Percentiles rank a stretch among this genome's conserved stretches.
phyloP scores from a whole-genome alignment of 2,797 vertebrate genomes.

The Coccyzus lansbergi region DNA sequence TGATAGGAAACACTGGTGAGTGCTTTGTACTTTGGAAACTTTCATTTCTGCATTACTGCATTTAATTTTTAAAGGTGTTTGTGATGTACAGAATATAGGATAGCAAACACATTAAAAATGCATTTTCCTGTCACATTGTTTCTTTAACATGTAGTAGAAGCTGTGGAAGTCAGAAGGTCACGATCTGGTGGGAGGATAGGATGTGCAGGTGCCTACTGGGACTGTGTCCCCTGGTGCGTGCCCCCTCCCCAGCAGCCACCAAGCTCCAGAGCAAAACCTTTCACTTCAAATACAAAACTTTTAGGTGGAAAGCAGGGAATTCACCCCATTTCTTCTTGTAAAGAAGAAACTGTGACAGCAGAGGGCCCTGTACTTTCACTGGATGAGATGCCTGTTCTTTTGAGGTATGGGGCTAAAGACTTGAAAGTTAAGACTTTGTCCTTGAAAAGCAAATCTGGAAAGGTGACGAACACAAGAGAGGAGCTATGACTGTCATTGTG shows the following conservation, averaged over 20 bases:
- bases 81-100: not conserved
- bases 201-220: rapidly evolving
- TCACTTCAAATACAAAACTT: not conserved
- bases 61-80: not conserved
- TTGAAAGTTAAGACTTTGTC: not conserved
- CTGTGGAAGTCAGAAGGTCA: not conserved
- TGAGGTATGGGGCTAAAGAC: not conserved
- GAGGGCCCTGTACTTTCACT: not conserved
- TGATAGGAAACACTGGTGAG: not conserved
- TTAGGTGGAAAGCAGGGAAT: not conserved
- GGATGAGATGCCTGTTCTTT: not conserved
- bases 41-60: not conserved
- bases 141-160: not conserved
- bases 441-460: slow-evolving; percentile 36
- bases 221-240: rapidly evolving
- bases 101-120: not conserved
- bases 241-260: rapidly evolving
- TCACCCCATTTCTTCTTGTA: not conserved
- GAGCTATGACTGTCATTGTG: slow-evolving; percentile 10
- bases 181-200: not conserved
- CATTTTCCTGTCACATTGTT: not conserved
- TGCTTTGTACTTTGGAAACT: not conserved
- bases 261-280: not conserved
- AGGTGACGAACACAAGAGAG: slow-evolving; percentile 15
- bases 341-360: not conserved